Evolutionary conservation across 2,888 invertebrate species (phyloP), one percentile per base, ranked within the genome.

Genomic region (Lycophotia porphyrea): DNA sequence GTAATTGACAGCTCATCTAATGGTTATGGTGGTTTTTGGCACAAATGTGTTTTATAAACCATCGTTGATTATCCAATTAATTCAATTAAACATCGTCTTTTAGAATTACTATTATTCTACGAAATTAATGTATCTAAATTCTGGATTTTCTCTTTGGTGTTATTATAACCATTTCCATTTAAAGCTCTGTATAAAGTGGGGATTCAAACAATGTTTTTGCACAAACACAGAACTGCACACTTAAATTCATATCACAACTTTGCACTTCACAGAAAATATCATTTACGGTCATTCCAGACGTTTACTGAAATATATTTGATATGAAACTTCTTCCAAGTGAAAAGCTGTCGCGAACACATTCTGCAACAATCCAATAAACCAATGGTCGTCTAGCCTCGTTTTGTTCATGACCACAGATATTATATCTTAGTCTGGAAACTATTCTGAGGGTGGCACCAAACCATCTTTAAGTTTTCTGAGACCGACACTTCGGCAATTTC

Each of bases 351-450:
- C 68, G 49, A 85, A 52, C 76, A 78, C 68, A 76, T 64, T 87
- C 78, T 74, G 70, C 61, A 71, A 73, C 84, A 71, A 84, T 77
- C 73, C 75, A 83, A 84, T 87, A 87, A 85, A 78, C 75, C 77
- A 76, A 78, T 87, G 73, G 58, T n/a, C 63, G 71, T 81, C 77
- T 76, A 60, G 61, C 70, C 69, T 68, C 64, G 71, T 74, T 81
- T 76, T 76, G 76, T 78, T 78, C 74, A 60, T 44, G 73, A 31
- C 65, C 63, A 5, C 24, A 73, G 82, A 82, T 75, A 79, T 78
- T 58, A 81, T 80, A 84, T 79, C 82, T 75, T 76, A 36, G 84
- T 52, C 55, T 78, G 52, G 44, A 67, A 68, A 78, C 76, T 65
- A 68, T 69, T 42, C 52, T 74, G 69, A 15, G 61, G 71, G 71